These are phyloP conservation scores for Girardia tigrina DNA, from an alignment of 2,888 invertebrate genomes.

Conservation along the genomic window DNA sequence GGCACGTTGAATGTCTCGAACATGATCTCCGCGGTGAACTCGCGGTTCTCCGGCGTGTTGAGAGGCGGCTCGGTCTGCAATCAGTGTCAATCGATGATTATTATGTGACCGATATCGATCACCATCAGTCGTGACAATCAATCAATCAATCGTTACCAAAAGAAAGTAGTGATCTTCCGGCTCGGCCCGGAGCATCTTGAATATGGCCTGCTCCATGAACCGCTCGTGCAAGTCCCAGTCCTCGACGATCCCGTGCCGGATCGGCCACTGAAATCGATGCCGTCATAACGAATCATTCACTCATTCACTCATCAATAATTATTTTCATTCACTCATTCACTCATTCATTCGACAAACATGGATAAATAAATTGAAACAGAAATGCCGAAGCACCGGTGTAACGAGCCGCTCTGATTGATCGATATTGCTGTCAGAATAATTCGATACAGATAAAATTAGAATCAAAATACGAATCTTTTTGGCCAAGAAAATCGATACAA, in stretches of 20 bases:
- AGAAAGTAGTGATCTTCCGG: constrained; percentile 98
- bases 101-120: background rate
- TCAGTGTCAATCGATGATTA: background rate
- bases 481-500: too few relatives aligned
- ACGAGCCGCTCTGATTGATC: too few relatives aligned
- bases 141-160: constrained; percentile 52
- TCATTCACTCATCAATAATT: too few relatives aligned
- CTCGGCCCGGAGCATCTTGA: constrained; percentile 91
- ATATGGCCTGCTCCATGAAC: constrained; percentile 93
- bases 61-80: constrained; percentile 82
- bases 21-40: constrained; percentile 76
- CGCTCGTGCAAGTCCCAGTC: constrained; percentile 99
- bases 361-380: too few relatives aligned
- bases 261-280: constrained; percentile 91
- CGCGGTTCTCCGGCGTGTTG: constrained; percentile 92
- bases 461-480: too few relatives aligned
- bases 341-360: too few relatives aligned
- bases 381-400: too few relatives aligned
- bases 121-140: constrained; percentile 53
- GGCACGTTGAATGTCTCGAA: constrained; percentile 99
- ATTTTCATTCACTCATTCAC: too few relatives aligned
- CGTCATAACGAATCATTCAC: too few relatives aligned
- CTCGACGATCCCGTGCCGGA: constrained; percentile 92
- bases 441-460: too few relatives aligned
- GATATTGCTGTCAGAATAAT: too few relatives aligned